These are phyloP conservation scores for Drosophila orosa DNA, from an alignment of 1,140 invertebrate species.

Conservation along the genomic window DNA sequence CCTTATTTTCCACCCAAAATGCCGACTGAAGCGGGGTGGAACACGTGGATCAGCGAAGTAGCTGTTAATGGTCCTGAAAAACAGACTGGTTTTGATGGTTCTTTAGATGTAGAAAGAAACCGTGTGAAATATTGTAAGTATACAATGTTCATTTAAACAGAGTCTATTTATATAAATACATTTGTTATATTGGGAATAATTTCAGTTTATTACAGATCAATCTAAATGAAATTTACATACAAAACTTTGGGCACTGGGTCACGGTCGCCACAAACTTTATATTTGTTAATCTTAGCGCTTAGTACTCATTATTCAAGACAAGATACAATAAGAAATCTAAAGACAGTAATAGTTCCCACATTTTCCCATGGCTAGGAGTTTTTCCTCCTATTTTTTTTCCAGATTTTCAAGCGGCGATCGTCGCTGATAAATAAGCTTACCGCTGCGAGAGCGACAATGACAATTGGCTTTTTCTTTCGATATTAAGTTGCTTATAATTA, in stretches of 20 bases:
- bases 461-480: constrained; percentile 71
- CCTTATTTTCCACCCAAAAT: constrained; percentile 11
- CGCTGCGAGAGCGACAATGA: constrained; percentile 60
- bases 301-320: background rate
- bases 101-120: background rate
- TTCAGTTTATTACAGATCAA: too few species aligned
- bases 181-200: background rate
- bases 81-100: constrained; percentile 4
- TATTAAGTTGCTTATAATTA: constrained; percentile 80
- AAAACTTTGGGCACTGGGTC: too few species aligned
- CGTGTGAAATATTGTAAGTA: background rate
- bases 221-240: too few species aligned
- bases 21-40: constrained; percentile 9
- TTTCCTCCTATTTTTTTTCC: background rate
- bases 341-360: constrained; percentile 15
- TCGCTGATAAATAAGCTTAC: constrained; percentile 73
- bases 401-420: background rate
- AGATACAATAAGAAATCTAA: background rate
- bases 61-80: constrained; percentile 16
- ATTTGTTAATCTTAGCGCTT: background rate
- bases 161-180: background rate
- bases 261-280: background rate
- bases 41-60: constrained; percentile 20
- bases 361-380: constrained; percentile 16
- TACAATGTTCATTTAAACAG: background rate